These are phyloP conservation scores for Rostratula benghalensis DNA, from an alignment of 2,113 vertebrate genomes.

Conservation along the genomic window DNA sequence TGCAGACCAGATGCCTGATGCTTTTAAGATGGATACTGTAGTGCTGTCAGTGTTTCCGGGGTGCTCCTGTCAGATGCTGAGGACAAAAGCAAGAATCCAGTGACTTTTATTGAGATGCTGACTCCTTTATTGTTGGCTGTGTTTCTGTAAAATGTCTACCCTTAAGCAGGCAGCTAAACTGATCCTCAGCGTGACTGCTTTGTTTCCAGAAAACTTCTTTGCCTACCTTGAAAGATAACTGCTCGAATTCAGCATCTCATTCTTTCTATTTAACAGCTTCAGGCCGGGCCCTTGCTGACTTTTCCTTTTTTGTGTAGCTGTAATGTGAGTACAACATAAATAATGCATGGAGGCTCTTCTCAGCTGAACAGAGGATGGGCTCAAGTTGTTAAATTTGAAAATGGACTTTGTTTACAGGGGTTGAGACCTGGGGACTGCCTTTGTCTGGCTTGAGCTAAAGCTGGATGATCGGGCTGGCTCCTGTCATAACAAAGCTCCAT, in stretches of 20 bases:
- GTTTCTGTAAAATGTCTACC: not conserved
- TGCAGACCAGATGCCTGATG: not conserved
- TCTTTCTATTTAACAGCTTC: not conserved
- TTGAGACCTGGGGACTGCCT: not conserved
- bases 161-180: not conserved
- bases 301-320: not conserved
- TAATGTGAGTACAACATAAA: not conserved
- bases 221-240: not conserved
- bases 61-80: not conserved
- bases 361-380: not conserved
- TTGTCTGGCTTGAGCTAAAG: not conserved
- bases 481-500: not conserved
- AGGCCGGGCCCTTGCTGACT: not conserved
- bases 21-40: slow-evolving; percentile 9
- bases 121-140: not conserved
- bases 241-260: not conserved
- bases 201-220: slow-evolving; percentile 32
- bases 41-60: not conserved
- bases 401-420: not conserved
- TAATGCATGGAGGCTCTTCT: not conserved
- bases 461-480: not conserved
- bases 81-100: slow-evolving; percentile 51
- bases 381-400: slow-evolving; percentile 2
- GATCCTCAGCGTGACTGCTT: not conserved
- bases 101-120: not conserved